These are phyloP conservation scores for Cydia pomonella DNA, from an alignment of 1,140 invertebrate species.

Conservation along the genomic window DNA sequence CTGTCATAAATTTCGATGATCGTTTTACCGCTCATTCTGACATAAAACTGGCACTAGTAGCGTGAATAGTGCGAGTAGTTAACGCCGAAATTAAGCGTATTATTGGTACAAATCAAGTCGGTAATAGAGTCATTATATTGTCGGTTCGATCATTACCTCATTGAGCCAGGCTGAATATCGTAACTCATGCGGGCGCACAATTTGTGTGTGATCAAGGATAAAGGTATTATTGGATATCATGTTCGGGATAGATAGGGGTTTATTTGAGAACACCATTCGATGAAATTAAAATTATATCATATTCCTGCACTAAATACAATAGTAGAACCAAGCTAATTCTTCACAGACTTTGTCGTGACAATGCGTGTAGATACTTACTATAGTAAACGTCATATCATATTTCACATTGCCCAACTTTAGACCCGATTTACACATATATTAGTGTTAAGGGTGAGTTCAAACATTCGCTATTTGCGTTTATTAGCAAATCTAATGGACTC, in stretches of 20 bases:
- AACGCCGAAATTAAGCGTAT: background rate
- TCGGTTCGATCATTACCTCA: conserved; percentile 13
- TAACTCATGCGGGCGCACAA: conserved; percentile 8
- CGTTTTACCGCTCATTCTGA: background rate
- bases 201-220: background rate
- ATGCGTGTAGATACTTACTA: too few relatives aligned
- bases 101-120: conserved; percentile 13
- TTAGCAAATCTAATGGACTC: too few relatives aligned
- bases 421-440: too few relatives aligned
- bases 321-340: too few relatives aligned
- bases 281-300: background rate
- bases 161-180: conserved; percentile 9
- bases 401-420: too few relatives aligned
- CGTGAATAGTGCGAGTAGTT: background rate
- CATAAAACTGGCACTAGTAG: background rate
- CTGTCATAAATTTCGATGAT: background rate
- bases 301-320: background rate
- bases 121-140: conserved; percentile 25
- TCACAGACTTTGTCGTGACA: too few relatives aligned
- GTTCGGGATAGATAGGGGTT: conserved; percentile 7
- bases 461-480: too few relatives aligned
- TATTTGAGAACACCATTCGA: background rate
- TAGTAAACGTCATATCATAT: too few relatives aligned
- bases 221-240: background rate
- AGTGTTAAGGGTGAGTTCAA: too few relatives aligned